Evolutionary conservation across 2,113 vertebrate genomes (phyloP), one percentile per base, ranked within the genome.

Genomic region (Lipophrys pholis): DNA sequence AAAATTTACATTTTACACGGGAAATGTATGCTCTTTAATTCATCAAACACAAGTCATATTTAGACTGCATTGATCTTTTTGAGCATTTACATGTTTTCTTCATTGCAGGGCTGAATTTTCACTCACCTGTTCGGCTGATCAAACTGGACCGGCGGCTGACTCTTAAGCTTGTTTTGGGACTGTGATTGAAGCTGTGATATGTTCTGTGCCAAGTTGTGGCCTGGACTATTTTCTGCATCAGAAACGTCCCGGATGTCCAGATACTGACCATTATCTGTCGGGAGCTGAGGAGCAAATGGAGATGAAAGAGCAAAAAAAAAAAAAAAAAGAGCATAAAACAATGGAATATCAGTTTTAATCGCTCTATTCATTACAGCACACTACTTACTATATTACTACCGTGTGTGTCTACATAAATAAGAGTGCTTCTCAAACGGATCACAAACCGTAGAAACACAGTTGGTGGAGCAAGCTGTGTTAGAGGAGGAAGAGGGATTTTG

Each of bases 111-210:
- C 17, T 39, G 4, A 30, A 50, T 30, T 36, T 70, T 3, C 6
- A 68, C 95, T 93, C 71, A 98, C 98, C 98, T 95, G 88, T 99
- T 98, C 1, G 98, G 97, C 76, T 96, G 96, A 91, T 97, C 95
- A 62, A 98, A 99, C 78, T 95, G 92, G 54, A 95, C 92, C 43
- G 91, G 83, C 64, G 81, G 89, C 90, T 95, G 95, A 87, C 84
- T 90, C 67, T 85, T 93, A 82, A 91, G 94, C 92, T 85, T 90
- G 80, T 69, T 92, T 91, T 93, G 93, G 91, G 82, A 73, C 51
- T 84, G 77, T 76, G 75, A 92, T 86, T 90, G 90, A 81, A 94
- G 89, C 80, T 92, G 90, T 85, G 88, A 65, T 69, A 78, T 86
- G 76, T 91, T 93, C 83, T 95, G 89, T 30, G 74, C 48, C 8